Evolutionary conservation across 2,888 invertebrate species (phyloP), one percentile per base, ranked within the genome.

Genomic region (Epinotia brunnichana): DNA sequence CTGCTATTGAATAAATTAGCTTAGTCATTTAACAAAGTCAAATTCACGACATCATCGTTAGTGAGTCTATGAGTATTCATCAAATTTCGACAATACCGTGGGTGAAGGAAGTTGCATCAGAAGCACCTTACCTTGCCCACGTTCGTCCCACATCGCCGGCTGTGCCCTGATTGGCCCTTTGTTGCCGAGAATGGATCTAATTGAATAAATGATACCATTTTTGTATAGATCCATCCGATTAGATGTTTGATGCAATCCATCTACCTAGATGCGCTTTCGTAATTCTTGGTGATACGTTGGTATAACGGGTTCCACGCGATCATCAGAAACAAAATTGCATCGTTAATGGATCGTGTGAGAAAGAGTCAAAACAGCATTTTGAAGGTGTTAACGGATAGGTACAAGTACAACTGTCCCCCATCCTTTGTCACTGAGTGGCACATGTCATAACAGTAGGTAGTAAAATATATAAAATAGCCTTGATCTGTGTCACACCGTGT

Each of bases 21-120:
- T 11, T 24, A 2, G 15, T 15, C 51, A 59, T 53, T 17, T 24
- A 19, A 39, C 19, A 53, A 53, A 57, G 4, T 35, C 15, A 29
- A 53, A 17, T 63, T 48, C 7, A 51, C 77, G 73, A 70, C 75
- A 66, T 76, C 66, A 69, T 77, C 41, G 35, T 19, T 51, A 29
- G 48, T 48, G 48, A 48, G 76, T 63, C 76, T 74, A 77, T 76
- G 81, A 79, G 78, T 77, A 78, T 79, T 76, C 78, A 79, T 77
- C 80, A 81, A 81, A 78, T 81, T 85, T 84, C 77, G 79, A 80
- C 78, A 81, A 76, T 57, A 11, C 68, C 76, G 88, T 89, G 86
- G 87, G 88, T 82, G 76, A 79, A 88, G 90, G 90, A 90, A 85
- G 88, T 90, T 90, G 90, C 90, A 86, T 86, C 89, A 90, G 81